Evolutionary conservation across 2,797 vertebrate genomes (phyloP), one percentile per base, ranked within the genome.

Genomic region (Orientallactaga sibirica): DNA sequence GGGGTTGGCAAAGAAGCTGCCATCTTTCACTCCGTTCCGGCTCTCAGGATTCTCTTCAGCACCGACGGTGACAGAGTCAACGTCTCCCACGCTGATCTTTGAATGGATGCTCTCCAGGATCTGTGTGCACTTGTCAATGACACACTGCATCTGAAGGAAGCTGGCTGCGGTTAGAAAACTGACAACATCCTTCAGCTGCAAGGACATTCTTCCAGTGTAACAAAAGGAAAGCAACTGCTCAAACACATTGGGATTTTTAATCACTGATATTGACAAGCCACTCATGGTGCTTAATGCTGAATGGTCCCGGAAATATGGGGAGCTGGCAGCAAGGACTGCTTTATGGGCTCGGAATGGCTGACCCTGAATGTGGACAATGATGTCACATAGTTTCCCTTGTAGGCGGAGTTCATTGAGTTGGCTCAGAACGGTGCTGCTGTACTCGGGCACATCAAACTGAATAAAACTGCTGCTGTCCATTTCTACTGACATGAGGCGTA

Each of bases 401-500:
- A 99, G 98, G 96, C 99, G 99, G 94, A 99, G 99, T 96, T 99
- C 99, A 1, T 99, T 99, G 90, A 99, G 98, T 98, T 99, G 99
- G 98, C 98, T 99, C 97, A 99, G 98, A 95, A 99, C 99, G 29
- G 98, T 99, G 98, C 98, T 99, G 98, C 99, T 99, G 99, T 99
- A 99, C 98, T 99, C 99, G 5, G 99, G 99, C 98, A 99, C 99
- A 96, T 99, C 99, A 96, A 99, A 99, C 98, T 99, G 99, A 98
- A 99, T 99, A 98, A 99, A 99, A 98, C 99, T 99, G 98, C 98
- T 98, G 99, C 99, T 99, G 98, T 99, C 99, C 99, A 99, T 99
- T 98, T 99, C 99, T 99, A 98, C 98, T 97, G 98, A 94, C 92
- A 97, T 75, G 92, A 96, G 94, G 96, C 67, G 95, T 33, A 93